Evolutionary conservation across 2,113 vertebrate species (phyloP).

Genomic region (Arothron firmamentum): DNA sequence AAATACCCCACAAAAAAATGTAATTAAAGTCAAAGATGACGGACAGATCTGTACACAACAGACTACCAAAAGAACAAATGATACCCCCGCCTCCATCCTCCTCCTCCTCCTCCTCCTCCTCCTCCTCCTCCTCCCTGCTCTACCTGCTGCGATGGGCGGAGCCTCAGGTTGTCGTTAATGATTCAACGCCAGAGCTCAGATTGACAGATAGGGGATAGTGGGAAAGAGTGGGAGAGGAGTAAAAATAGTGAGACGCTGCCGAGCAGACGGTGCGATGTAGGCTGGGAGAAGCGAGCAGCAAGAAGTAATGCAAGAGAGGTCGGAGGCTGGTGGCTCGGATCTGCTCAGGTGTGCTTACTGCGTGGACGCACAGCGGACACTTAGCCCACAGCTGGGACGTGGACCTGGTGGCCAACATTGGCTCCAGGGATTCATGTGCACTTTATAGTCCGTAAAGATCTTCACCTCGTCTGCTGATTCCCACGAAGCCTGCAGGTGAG

Average conservation of each 20-base stretch:
- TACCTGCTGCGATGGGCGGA: conserved; percentile 68
- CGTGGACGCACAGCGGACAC: conserved; percentile 9
- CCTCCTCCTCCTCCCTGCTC: conserved; percentile 16
- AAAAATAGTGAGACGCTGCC: conserved; percentile 26
- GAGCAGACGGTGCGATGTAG: conserved; percentile 28
- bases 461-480: conserved; percentile 24
- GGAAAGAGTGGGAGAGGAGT: conserved; percentile 24
- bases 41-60: neutral
- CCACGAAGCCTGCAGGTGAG: conserved; percentile 55
- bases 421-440: conserved; percentile 32
- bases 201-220: conserved; percentile 52
- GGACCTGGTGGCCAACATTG: conserved; percentile 8
- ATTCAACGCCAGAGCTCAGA: conserved; percentile 63
- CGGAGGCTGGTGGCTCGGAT: conserved; percentile 15
- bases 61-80: neutral
- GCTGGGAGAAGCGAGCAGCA: conserved; percentile 31
- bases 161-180: conserved; percentile 68
- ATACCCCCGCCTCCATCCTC: conserved; percentile 13
- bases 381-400: conserved; percentile 1
- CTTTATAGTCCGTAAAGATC: conserved; percentile 27
- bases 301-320: conserved; percentile 35
- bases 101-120: conserved; percentile 9
- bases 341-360: conserved; percentile 40
- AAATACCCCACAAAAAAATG: no score
- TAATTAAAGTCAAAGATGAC: no score